Evolutionary conservation across 1,140 invertebrate genomes (phyloP).

Genomic region (Rhopalosiphum maidis): DNA sequence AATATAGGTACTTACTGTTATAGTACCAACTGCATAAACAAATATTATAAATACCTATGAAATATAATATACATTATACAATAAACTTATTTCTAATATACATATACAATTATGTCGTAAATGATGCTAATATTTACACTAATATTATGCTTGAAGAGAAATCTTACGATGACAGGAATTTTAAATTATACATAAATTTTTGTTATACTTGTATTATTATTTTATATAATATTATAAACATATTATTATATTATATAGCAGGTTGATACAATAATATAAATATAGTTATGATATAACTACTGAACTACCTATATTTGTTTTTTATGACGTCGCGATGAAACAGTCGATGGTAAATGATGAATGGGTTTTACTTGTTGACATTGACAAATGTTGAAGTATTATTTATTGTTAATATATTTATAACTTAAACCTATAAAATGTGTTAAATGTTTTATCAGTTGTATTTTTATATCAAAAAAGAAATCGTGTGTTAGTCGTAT

Average conservation of each 20-base stretch:
- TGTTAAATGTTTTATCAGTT: not conserved
- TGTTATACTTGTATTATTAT: not conserved
- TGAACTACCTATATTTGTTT: not conserved
- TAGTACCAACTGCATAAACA: not conserved
- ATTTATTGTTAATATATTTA: slow-evolving; percentile 36
- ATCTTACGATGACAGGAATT: not conserved
- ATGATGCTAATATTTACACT: not conserved
- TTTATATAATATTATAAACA: not conserved
- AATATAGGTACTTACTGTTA: not conserved
- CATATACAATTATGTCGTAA: not conserved
- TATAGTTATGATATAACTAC: not conserved
- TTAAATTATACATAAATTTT: not conserved
- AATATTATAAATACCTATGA: not conserved
- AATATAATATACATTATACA: not conserved
- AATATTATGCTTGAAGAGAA: not conserved
- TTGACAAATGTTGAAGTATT: slow-evolving; percentile 46
- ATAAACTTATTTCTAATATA: not conserved
- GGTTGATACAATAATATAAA: not conserved
- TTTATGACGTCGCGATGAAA: not conserved
- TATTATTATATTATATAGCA: not conserved
- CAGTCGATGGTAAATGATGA: slow-evolving; percentile 37
- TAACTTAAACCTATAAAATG: not conserved
- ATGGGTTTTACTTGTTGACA: slow-evolving; percentile 29
- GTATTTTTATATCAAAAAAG: not conserved
- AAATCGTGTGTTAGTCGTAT: not conserved